phyloP scores from a whole-genome alignment of 2,888 invertebrate genomes.

The Nymphalis polychloros region DNA sequence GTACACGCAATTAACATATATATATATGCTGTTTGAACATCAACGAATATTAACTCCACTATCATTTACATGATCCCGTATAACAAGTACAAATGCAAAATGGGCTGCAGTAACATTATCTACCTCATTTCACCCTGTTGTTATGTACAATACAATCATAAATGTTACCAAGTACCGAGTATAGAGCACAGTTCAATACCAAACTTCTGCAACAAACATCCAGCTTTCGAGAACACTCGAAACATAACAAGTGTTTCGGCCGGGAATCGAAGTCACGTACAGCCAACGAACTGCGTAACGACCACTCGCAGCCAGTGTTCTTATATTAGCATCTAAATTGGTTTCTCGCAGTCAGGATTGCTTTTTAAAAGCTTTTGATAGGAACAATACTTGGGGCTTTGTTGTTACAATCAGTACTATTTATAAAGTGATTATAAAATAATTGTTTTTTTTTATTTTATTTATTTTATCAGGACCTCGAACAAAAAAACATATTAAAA shows the following conservation, averaged over 20 bases:
- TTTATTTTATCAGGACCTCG: too few species aligned
- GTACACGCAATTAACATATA: too few species aligned
- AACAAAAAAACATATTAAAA: too few species aligned
- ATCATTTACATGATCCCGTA: too few species aligned
- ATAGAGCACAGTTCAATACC: conserved; percentile 26
- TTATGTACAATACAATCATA: background rate
- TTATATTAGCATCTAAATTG: conserved; percentile 37
- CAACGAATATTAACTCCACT: too few species aligned
- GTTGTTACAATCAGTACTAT: too few species aligned
- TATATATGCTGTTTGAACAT: too few species aligned
- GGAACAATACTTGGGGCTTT: background rate
- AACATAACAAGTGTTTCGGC: conserved; percentile 29
- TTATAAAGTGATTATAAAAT: too few species aligned
- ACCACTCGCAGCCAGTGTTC: conserved; percentile 26
- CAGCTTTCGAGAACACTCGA: conserved; percentile 27
- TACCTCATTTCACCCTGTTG: too few species aligned
- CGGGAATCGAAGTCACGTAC: conserved; percentile 40
- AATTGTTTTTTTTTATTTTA: too few species aligned
- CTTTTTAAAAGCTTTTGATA: conserved; percentile 22
- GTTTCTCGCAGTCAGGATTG: conserved; percentile 11
- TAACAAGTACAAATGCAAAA: too few species aligned
- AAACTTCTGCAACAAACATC: conserved; percentile 33
- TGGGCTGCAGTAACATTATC: too few species aligned
- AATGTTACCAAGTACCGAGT: background rate
- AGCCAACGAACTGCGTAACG: conserved; percentile 32